Conservation (phyloP, 2,797 vertebrate genomes). For the Coracias cyanogaster region DNA sequence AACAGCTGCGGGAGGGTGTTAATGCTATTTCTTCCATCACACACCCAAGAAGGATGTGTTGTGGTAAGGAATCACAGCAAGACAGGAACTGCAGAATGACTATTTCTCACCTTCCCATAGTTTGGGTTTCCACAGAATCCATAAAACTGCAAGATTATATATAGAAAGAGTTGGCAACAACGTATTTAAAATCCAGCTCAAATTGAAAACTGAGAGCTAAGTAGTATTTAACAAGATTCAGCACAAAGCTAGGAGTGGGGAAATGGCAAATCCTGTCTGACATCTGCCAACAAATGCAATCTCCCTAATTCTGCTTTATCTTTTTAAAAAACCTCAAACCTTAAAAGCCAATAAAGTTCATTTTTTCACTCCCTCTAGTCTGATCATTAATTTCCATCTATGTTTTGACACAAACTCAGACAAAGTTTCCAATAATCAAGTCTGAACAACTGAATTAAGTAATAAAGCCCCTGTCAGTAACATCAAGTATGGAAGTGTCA, state of each 20-base stretch:
- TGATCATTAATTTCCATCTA: not conserved
- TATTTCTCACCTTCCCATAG: not conserved
- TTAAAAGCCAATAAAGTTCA: not conserved
- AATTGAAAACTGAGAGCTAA: not conserved
- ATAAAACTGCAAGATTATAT: not conserved
- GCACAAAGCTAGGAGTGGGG: not conserved
- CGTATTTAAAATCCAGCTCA: not conserved
- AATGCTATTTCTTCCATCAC: not conserved
- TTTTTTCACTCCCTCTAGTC: not conserved
- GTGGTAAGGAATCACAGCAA: not conserved
- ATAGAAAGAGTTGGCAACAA: not conserved
- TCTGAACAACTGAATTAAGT: slow-evolving; percentile 58
- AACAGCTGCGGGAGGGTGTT: not conserved
- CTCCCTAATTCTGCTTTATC: not conserved
- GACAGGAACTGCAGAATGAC: not conserved
- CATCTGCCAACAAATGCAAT: not conserved
- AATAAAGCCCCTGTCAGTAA: slow-evolving; percentile 35
- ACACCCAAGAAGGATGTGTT: not conserved
- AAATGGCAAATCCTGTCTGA: not conserved
- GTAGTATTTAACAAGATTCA: slow-evolving; percentile 14
- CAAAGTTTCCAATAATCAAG: not conserved
- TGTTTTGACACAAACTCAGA: not conserved
- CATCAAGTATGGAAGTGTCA: slow-evolving; percentile 44
- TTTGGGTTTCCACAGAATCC: not conserved
- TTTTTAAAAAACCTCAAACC: not conserved